Percentiles rank a stretch among this genome's conserved stretches.
These are phyloP conservation scores for Stomatorhinus ivindoensis DNA, from an alignment of 2,113 vertebrate species.

Conservation along the genomic window DNA sequence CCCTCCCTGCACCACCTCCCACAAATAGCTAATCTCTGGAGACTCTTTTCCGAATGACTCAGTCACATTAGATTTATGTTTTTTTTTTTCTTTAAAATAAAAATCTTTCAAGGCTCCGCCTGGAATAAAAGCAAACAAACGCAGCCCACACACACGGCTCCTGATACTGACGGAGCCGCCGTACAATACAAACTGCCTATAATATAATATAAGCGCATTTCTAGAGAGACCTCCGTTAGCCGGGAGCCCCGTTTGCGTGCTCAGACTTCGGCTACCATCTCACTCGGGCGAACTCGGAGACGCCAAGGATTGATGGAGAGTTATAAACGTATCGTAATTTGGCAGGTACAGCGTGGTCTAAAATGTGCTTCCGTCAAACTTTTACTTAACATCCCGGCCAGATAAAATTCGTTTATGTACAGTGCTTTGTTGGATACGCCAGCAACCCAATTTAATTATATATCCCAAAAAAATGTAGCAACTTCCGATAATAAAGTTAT, in stretches of 20 bases:
- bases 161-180: conserved; percentile 19
- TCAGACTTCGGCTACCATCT: conserved; percentile 18
- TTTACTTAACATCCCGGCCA: neutral
- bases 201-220: conserved; percentile 17
- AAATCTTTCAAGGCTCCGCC: conserved; percentile 4
- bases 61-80: conserved; percentile 13
- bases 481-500: neutral
- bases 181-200: conserved; percentile 27
- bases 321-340: neutral
- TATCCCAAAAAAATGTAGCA: neutral
- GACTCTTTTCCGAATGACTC: conserved; percentile 8
- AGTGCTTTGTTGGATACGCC: neutral
- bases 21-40: conserved; percentile 8
- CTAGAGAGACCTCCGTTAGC: conserved; percentile 14
- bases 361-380: neutral
- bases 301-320: neutral
- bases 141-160: conserved; percentile 16
- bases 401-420: neutral
- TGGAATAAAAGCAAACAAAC: conserved; percentile 14
- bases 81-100: neutral
- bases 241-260: conserved; percentile 26
- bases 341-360: neutral
- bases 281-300: neutral
- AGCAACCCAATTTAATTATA: neutral
- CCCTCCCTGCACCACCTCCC: neutral